Base-by-base conservation (phyloP, 2,888 invertebrate species). In the Amphipoea lucens region DNA sequence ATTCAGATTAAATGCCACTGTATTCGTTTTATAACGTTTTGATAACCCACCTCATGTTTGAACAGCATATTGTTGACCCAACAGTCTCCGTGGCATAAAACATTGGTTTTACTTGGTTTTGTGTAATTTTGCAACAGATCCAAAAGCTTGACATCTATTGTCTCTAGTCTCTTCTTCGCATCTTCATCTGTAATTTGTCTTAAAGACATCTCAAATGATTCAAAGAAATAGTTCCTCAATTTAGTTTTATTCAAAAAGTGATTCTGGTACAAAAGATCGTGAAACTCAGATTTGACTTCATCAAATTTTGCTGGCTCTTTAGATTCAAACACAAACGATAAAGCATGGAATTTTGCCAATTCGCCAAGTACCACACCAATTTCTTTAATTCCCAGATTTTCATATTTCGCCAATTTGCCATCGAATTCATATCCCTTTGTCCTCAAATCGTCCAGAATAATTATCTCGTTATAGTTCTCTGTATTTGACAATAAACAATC, bases 31-130 rank as follows among this genome's bases (percentile, higher is more conserved):
- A 4, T 3, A 40, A 69, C 0, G 1, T 57, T 60, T 60, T 7
- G 1, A 51, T 29, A 3, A 63, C 92, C 88, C 85, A 95, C 95
- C 87, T 93, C 88, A 71, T 91, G 82, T 86, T 93, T 93, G 80
- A 95, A 94, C 57, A 96, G 88, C 82, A 95, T 93, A 83, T 95
- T 95, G 82, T 95, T 96, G 7, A 95, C 92, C 96, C 96, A 96
- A 82, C 93, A 95, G 84, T 96, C 96, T 42, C 96, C 96, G 74
- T 96, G 96, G 83, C 96, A 96, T 54, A 96, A 89, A 23, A 96
- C 96, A 82, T 92, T 96, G 48, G 87, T 90, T 29, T 91, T 91
- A 54, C 89, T 90, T 20, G 95, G 93, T 77, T 89, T 89, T 0
- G 91, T 91, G 79, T 93, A 96, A 40, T 82, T 84, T 90, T 92